phyloP scores from a whole-genome alignment of 2,113 vertebrate genomes.

The Gracilinanus agilis region DNA sequence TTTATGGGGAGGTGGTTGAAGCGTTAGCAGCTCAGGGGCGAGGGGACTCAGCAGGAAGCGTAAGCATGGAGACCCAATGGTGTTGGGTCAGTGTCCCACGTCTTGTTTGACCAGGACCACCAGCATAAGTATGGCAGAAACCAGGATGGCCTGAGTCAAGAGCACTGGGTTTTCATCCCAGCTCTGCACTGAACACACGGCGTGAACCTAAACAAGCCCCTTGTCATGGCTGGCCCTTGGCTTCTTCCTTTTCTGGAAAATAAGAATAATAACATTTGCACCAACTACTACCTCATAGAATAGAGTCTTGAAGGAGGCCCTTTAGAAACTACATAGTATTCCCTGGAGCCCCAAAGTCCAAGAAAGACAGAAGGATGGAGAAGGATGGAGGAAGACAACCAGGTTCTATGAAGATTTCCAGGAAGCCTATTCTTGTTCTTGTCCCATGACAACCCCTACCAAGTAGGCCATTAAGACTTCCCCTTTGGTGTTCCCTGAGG shows the following conservation, averaged over 20 bases:
- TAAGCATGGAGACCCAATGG: neutral
- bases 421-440: neutral
- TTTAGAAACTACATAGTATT: neutral
- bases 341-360: neutral
- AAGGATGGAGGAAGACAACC: neutral
- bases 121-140: neutral
- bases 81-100: neutral
- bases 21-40: neutral
- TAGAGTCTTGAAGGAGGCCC: neutral
- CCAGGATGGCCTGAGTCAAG: neutral
- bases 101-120: neutral
- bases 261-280: neutral
- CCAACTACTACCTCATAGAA: neutral
- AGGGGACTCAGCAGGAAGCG: neutral
- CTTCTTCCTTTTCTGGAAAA: neutral
- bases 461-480: neutral
- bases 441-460: neutral
- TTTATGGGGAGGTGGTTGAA: neutral
- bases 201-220: neutral
- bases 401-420: neutral
- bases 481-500: neutral
- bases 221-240: neutral
- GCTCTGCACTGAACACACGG: neutral
- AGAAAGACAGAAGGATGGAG: neutral
- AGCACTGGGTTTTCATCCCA: neutral